Percentiles rank a stretch among this genome's conserved stretches.
Conservation (phyloP, 2,888 invertebrate species). For the Caradrina kadenii region DNA sequence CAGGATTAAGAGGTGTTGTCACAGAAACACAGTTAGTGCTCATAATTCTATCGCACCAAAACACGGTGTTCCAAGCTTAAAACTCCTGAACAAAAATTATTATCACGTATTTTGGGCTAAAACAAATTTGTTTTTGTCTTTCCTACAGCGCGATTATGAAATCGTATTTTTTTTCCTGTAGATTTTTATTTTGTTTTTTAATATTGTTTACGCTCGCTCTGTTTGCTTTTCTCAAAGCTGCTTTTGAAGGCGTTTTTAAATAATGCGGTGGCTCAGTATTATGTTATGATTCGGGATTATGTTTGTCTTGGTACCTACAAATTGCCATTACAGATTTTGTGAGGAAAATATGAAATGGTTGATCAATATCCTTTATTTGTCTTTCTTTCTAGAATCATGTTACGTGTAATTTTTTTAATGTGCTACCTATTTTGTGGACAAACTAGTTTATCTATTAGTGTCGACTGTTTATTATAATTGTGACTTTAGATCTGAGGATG, state of each 20-base stretch:
- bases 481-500: no score
- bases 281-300: slow-evolving; percentile 35
- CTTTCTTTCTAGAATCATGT: no score
- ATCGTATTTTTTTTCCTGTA: slow-evolving; percentile 40
- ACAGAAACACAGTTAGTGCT: slow-evolving; percentile 68
- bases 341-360: no score
- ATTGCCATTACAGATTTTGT: background rate
- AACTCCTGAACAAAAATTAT: slow-evolving; percentile 60
- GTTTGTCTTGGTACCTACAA: background rate
- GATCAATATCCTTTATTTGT: no score
- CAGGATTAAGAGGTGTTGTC: slow-evolving; percentile 73
- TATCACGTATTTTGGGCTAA: slow-evolving; percentile 53
- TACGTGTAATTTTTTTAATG: no score
- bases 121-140: slow-evolving; percentile 63
- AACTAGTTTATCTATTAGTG: no score
- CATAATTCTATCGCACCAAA: slow-evolving; percentile 68
- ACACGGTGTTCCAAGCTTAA: slow-evolving; percentile 57
- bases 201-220: slow-evolving; percentile 52
- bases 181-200: slow-evolving; percentile 38
- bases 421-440: no score
- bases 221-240: slow-evolving; percentile 45
- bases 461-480: no score
- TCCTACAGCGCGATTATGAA: slow-evolving; percentile 50
- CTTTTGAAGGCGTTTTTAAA: slow-evolving; percentile 51
- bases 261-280: slow-evolving; percentile 23